Percentiles rank a stretch among this genome's conserved stretches.
Evolutionary conservation across 2,888 invertebrate genomes (phyloP).

Genomic region (Phymatocera aterrima): DNA sequence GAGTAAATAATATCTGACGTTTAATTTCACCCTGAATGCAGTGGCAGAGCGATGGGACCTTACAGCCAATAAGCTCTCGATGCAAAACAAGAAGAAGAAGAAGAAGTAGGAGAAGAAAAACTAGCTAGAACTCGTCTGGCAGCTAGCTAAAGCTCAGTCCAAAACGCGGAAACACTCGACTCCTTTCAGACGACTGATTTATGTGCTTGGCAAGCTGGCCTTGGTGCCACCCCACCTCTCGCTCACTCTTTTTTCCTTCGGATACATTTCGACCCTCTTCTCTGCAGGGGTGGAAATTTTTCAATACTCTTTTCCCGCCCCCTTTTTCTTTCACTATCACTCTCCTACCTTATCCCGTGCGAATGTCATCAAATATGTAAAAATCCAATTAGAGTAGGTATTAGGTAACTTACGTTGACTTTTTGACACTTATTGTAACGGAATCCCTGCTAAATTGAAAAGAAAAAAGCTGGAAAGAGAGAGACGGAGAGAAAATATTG

Average conservation of each 20-base stretch:
- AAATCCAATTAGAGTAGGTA: background rate
- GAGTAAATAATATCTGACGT: constrained; percentile 32
- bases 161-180: constrained; percentile 55
- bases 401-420: background rate
- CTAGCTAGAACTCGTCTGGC: constrained; percentile 9
- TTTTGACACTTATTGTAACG: background rate
- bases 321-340: background rate
- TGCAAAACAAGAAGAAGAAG: background rate
- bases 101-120: background rate
- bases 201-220: constrained; percentile 55
- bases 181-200: constrained; percentile 55
- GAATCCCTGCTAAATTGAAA: background rate
- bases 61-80: constrained; percentile 29
- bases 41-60: background rate
- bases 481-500: background rate
- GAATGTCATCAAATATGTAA: background rate
- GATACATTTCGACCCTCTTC: background rate
- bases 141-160: constrained; percentile 27
- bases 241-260: background rate
- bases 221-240: background rate
- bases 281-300: background rate
- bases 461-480: background rate
- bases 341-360: background rate
- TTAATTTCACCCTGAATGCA: constrained; percentile 13
- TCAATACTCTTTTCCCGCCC: too few relatives aligned